Base-by-base conservation (phyloP, 2,113 vertebrate species). In the Brachypodius melanocephalos region DNA sequence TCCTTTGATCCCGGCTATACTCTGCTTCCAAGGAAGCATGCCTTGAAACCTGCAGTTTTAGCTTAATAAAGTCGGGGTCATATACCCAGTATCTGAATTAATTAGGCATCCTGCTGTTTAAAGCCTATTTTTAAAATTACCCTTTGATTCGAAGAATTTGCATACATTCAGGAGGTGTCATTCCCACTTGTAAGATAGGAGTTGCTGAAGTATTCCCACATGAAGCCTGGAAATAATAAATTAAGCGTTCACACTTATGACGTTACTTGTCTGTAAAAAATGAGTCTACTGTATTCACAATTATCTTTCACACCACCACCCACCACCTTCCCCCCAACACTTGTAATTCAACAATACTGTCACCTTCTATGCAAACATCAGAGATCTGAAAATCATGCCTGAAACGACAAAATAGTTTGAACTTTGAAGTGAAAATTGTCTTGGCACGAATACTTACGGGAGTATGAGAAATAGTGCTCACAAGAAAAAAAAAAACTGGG, bases 361-460 rank as follows among this genome's bases (percentile, higher is more conserved):
- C 92, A 84, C 58, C 65, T 88, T 91, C 59, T 49, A 26, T 54
- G 74, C 77, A 78, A 74, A 84, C 90, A 75, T 54, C 43, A 63
- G 58, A 88, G 48, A 84, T 68, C 63, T 59, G 38, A 80, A 93
- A 90, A 78, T 59, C 83, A 19, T 48, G 84, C 78, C 67, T 69
- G 71, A 94, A 95, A 95, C 24, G 38, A 88, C 62, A 81, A 54
- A 95, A 46, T 13, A 68, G 45, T 88, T 90, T 51, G 51, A 61
- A 91, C 84, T 78, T 54, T 58, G 49, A 87, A 92, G 89, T 65
- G 80, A 82, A 85, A 96, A 95, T 75, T 85, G 54, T 48, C 66
- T 89, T 69, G 87, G 84, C 87, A 96, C 21, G 4, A 17, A 2
- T 73, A 63, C 68, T 83, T 74, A 77, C 1, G 0, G 6, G 55